A percentile compares a stretch with the other conserved stretches of the same genome.
These are phyloP conservation scores for Strigamia crassipes DNA, from an alignment of 2,888 invertebrate genomes.

Conservation along the genomic window DNA sequence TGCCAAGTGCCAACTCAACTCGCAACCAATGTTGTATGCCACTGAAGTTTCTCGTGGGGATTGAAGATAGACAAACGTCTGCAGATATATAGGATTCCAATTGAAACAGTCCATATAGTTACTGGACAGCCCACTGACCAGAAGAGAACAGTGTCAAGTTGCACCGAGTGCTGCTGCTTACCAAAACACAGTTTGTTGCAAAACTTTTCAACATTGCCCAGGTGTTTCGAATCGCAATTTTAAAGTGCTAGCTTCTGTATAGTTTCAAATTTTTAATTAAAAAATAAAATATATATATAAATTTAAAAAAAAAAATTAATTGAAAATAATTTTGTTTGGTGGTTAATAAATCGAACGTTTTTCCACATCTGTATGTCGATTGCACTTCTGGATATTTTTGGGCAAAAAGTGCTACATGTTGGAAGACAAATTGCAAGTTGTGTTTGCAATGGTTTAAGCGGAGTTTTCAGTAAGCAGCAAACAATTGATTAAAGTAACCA, in stretches of 20 bases:
- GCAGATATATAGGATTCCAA: slow-evolving; percentile 16
- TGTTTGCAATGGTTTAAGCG: too few relatives aligned
- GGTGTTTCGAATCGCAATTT: background rate
- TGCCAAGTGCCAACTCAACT: background rate
- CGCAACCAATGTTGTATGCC: slow-evolving; percentile 6
- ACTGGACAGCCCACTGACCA: slow-evolving; percentile 11
- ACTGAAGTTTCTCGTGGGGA: slow-evolving; percentile 21
- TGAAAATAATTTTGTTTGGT: too few relatives aligned
- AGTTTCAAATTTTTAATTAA: background rate
- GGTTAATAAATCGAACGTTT: too few relatives aligned
- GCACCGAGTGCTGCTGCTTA: slow-evolving; percentile 11
- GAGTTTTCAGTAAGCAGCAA: too few relatives aligned
- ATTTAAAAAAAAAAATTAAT: background rate
- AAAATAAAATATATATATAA: background rate
- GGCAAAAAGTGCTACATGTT: too few relatives aligned
- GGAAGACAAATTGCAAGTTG: too few relatives aligned
- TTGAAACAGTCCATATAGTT: slow-evolving; percentile 16
- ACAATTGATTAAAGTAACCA: too few relatives aligned
- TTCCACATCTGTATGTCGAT: too few relatives aligned
- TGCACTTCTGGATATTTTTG: too few relatives aligned
- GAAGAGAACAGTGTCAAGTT: slow-evolving; percentile 16
- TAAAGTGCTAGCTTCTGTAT: background rate
- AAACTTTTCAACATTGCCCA: slow-evolving; percentile 15
- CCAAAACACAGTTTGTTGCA: background rate
- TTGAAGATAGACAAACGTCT: slow-evolving; percentile 21